Percentiles rank a stretch among this genome's conserved stretches.
Evolutionary conservation across 2,113 vertebrate species (phyloP).

Genomic region (Neolamprologus caudopunctatus): DNA sequence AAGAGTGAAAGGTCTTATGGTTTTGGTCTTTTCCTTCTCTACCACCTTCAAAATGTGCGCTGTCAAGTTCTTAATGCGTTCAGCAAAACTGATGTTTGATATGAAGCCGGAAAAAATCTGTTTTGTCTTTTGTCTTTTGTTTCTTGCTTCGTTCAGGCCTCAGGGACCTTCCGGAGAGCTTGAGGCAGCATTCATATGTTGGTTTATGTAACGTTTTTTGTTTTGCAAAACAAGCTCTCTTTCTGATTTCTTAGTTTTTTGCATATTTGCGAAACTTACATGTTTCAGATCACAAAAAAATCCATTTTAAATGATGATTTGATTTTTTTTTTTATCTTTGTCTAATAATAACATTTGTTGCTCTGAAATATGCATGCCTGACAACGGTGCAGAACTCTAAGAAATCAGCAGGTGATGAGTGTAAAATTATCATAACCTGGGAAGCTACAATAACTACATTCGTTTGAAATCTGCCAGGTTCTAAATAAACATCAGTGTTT

Average conservation of each 20-base stretch:
- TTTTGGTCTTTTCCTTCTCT: background rate
- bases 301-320: background rate
- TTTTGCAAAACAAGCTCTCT: background rate
- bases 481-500: background rate
- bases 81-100: background rate
- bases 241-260: background rate
- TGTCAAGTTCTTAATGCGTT: background rate
- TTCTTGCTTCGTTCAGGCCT: background rate
- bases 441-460: background rate
- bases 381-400: background rate
- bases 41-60: background rate
- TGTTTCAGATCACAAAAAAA: background rate
- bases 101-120: background rate
- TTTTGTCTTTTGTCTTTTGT: background rate
- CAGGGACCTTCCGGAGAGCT: background rate
- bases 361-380: background rate
- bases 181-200: background rate
- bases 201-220: background rate
- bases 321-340: background rate
- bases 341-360: background rate
- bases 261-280: background rate
- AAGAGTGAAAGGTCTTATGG: background rate
- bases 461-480: rapidly evolving
- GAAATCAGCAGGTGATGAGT: background rate
- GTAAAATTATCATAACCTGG: background rate